These are phyloP conservation scores for Stichodactyla mertensii DNA, from an alignment of 64 coral and sea anemone species.

Conservation along the genomic window DNA sequence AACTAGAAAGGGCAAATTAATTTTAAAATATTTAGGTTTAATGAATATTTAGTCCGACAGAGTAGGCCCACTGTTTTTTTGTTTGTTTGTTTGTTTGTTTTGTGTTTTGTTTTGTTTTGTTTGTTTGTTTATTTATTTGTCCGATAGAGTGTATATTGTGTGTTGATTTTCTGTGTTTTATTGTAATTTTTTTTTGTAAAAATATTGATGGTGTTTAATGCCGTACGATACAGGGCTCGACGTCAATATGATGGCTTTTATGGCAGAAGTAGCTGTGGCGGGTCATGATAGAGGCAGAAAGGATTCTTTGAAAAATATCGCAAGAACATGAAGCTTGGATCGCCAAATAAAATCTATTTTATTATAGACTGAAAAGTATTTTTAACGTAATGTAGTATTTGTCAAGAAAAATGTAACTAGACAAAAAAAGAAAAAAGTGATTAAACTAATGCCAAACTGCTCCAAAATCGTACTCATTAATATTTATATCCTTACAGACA, in stretches of 20 bases:
- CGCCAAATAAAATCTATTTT: neutral
- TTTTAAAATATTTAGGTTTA: too few relatives aligned
- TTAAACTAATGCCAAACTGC: neutral
- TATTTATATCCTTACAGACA: neutral
- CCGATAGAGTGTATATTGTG: too few relatives aligned
- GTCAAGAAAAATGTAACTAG: neutral
- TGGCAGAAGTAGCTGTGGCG: neutral
- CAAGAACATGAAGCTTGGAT: neutral
- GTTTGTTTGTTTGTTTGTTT: too few relatives aligned
- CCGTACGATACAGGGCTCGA: neutral
- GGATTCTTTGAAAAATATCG: neutral
- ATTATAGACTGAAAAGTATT: neutral
- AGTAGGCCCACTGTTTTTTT: too few relatives aligned
- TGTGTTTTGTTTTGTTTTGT: too few relatives aligned
- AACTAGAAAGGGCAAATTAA: too few relatives aligned
- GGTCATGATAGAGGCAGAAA: too few relatives aligned
- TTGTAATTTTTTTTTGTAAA: neutral
- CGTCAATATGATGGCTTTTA: neutral
- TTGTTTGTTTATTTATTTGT: too few relatives aligned
- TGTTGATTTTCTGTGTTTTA: neutral
- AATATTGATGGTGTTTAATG: neutral
- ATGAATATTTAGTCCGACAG: too few relatives aligned
- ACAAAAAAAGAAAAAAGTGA: neutral
- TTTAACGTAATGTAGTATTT: neutral
- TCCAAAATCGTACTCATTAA: neutral